Conservation (phyloP, 2,888 invertebrate species). For the Leptothorax acervorum region DNA sequence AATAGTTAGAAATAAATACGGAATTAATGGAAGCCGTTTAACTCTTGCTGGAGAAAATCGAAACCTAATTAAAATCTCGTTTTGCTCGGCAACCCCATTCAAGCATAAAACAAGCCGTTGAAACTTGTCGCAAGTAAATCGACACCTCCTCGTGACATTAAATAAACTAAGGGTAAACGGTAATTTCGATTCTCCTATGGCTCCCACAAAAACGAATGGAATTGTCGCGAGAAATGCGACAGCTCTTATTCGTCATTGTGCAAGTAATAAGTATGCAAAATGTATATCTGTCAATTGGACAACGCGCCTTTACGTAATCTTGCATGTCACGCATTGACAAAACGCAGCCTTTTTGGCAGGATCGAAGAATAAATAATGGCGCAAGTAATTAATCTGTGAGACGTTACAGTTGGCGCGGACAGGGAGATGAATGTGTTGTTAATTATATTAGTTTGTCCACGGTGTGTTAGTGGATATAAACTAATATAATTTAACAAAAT, state of each 20-base stretch:
- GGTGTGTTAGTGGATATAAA: not conserved
- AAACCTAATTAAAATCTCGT: not conserved
- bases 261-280: not conserved
- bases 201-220: not conserved
- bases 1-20: too few species aligned
- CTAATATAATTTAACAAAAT: too few species aligned
- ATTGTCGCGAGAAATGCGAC: not conserved
- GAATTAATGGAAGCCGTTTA: too few species aligned
- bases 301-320: not conserved
- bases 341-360: too few species aligned
- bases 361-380: not conserved
- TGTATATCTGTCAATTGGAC: not conserved
- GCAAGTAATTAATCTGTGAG: not conserved
- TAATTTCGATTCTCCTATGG: not conserved
- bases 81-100: not conserved
- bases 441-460: not conserved
- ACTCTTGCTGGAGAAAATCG: not conserved
- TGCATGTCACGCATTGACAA: not conserved
- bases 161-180: constrained; percentile 3
- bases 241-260: not conserved
- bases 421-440: not conserved
- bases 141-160: not conserved
- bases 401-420: not conserved
- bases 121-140: constrained; percentile 4
- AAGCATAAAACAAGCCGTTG: not conserved